phyloP scores from a whole-genome alignment of 2,797 vertebrate species.

The Sebastes kiyomatsui region DNA sequence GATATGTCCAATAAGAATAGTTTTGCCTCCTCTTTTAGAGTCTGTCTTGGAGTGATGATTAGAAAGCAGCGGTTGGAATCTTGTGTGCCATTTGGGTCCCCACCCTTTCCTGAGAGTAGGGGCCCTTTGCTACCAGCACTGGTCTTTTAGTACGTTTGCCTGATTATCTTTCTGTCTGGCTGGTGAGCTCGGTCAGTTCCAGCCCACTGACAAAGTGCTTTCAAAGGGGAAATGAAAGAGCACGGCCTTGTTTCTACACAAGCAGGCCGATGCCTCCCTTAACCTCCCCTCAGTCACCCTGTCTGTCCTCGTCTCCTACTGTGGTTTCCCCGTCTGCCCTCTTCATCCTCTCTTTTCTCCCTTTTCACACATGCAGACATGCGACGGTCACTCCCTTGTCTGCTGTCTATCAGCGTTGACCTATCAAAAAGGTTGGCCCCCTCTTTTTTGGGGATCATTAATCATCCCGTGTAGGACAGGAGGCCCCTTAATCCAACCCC shows the following conservation, averaged over 20 bases:
- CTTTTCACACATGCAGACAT: constrained; percentile 66
- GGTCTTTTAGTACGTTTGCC: constrained; percentile 23
- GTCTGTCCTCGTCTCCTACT: constrained; percentile 49
- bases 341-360: constrained; percentile 49
- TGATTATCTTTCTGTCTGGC: constrained; percentile 49
- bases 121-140: constrained; percentile 32
- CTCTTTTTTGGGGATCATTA: constrained; percentile 81
- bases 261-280: constrained; percentile 53
- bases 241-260: constrained; percentile 53
- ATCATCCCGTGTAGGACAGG: constrained; percentile 83
- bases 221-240: constrained; percentile 69
- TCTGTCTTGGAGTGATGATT: constrained; percentile 63
- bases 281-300: constrained; percentile 63
- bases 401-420: constrained; percentile 68
- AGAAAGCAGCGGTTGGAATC: constrained; percentile 65
- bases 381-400: constrained; percentile 67
- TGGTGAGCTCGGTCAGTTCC: constrained; percentile 35
- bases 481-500: constrained; percentile 80
- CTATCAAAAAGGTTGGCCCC: constrained; percentile 68
- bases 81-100: constrained; percentile 47
- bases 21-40: constrained; percentile 38
- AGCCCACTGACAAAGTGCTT: constrained; percentile 44
- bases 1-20: constrained; percentile 43
- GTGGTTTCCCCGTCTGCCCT: constrained; percentile 49
- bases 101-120: constrained; percentile 64